These are phyloP conservation scores for Augiades crinisus DNA, from an alignment of 2,888 invertebrate species.

Conservation along the genomic window DNA sequence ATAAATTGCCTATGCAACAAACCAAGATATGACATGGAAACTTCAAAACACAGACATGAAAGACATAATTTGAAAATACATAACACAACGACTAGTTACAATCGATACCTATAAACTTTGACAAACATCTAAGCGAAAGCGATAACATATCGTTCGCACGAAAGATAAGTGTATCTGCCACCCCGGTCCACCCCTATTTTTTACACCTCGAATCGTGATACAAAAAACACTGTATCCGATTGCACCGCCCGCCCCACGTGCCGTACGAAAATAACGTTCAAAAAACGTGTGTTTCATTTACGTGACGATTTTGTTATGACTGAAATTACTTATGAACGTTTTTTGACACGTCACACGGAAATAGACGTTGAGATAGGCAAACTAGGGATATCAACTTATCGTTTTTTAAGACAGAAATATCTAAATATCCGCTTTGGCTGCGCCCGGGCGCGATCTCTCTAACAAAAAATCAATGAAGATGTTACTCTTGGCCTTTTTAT, in stretches of 20 bases:
- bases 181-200: constrained; percentile 51
- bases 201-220: constrained; percentile 59
- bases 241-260: constrained; percentile 44
- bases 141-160: constrained; percentile 71
- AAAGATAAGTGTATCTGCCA: constrained; percentile 70
- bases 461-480: no score
- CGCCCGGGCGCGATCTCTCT: no score
- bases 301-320: constrained; percentile 79
- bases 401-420: constrained; percentile 1
- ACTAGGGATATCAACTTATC: not conserved
- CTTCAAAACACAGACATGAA: no score
- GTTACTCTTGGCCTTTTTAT: no score
- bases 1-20: no score
- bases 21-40: no score
- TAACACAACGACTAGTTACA: no score
- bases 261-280: constrained; percentile 51
- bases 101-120: constrained; percentile 57
- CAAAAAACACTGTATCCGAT: constrained; percentile 53
- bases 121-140: constrained; percentile 43
- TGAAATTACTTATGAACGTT: constrained; percentile 60
- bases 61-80: no score
- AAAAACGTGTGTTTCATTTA: constrained; percentile 72
- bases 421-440: no score
- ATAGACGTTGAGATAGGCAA: constrained; percentile 34
- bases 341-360: constrained; percentile 32